Evolutionary conservation across 1,140 invertebrate species (phyloP).

Genomic region (Euwallacea fornicatus): DNA sequence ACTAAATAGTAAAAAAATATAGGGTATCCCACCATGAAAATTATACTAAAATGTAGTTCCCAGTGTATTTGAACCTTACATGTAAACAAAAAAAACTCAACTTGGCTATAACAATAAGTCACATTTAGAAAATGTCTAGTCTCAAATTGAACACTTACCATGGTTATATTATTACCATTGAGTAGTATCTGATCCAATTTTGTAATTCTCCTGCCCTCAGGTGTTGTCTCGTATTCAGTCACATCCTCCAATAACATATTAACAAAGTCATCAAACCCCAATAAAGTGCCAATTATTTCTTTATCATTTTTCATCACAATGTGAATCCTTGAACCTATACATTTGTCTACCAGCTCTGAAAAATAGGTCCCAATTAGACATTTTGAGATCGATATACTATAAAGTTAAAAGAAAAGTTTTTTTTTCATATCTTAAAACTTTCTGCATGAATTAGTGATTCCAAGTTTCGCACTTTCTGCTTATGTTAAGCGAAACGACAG

Average conservation of each 20-base stretch:
- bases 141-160: slow-evolving; percentile 64
- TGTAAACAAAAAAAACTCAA: no score
- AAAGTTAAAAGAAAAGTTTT: slow-evolving; percentile 14
- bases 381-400: not conserved
- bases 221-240: slow-evolving; percentile 93
- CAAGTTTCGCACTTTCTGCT: not conserved
- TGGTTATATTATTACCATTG: slow-evolving; percentile 99
- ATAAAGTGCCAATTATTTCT: slow-evolving; percentile 96
- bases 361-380: slow-evolving; percentile 13
- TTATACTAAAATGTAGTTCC: no score
- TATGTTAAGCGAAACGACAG: no score
- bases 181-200: slow-evolving; percentile 97
- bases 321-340: slow-evolving; percentile 98
- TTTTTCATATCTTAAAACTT: not conserved
- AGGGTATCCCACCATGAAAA: no score
- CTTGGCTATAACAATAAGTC: no score
- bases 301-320: slow-evolving; percentile 99
- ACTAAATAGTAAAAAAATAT: not conserved
- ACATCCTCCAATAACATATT: slow-evolving; percentile 95
- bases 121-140: no score
- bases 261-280: slow-evolving; percentile 99
- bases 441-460: slow-evolving; percentile 4
- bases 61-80: no score
- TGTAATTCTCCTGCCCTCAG: slow-evolving; percentile 94
- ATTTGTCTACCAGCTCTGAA: slow-evolving; percentile 98